These are phyloP conservation scores for Chrosomus eos DNA, from an alignment of 2,797 vertebrate species.

Conservation along the genomic window DNA sequence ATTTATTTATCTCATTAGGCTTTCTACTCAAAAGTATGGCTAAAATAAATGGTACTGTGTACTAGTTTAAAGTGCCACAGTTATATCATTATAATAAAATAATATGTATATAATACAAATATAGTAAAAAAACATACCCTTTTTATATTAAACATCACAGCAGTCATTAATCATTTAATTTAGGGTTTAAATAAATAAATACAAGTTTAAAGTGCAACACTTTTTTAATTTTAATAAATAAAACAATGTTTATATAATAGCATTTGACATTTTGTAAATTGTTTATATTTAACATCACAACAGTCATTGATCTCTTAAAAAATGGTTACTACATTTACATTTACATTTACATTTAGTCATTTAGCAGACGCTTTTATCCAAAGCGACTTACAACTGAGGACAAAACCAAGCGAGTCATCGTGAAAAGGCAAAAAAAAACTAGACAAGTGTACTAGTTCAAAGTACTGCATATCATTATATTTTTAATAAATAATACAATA, in stretches of 20 bases:
- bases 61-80: not conserved
- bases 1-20: not conserved
- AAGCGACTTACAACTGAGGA: too few relatives aligned
- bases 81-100: not conserved
- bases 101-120: not conserved
- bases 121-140: too few relatives aligned
- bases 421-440: too few relatives aligned
- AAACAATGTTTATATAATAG: not conserved
- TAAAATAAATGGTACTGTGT: not conserved
- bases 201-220: not conserved
- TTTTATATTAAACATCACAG: conserved; percentile 1
- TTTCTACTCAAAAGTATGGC: not conserved
- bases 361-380: too few relatives aligned
- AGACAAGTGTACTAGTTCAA: not conserved
- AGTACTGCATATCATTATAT: not conserved
- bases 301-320: not conserved
- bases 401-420: too few relatives aligned
- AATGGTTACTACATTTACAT: too few relatives aligned
- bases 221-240: conserved; percentile 2
- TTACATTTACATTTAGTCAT: too few relatives aligned
- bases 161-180: not conserved
- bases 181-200: not conserved
- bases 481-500: not conserved
- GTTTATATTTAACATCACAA: not conserved
- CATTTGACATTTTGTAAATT: not conserved